Evolutionary conservation across 1,140 invertebrate genomes (phyloP).

Genomic region (Drosophila varians): DNA sequence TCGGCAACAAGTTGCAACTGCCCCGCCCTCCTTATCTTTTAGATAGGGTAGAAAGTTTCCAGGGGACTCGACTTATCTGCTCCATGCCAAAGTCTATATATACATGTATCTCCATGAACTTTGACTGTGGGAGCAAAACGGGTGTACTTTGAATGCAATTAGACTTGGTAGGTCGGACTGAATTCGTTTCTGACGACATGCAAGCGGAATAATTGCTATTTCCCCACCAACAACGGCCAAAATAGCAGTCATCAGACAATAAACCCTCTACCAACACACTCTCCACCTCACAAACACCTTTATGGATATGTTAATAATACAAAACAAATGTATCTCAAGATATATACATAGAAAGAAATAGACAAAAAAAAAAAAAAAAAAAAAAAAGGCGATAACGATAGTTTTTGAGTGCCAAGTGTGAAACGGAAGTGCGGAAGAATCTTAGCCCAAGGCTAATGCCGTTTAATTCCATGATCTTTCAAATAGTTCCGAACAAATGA

Average conservation of each 20-base stretch:
- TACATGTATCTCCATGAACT: constrained; percentile 24
- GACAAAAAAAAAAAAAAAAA: constrained; percentile 9
- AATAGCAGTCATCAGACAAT: constrained; percentile 12
- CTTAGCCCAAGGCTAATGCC: constrained; percentile 68
- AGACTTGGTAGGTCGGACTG: constrained; percentile 9
- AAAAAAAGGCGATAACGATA: constrained; percentile 41
- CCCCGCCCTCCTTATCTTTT: constrained; percentile 10
- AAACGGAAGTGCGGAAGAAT: constrained; percentile 79
- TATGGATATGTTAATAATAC: constrained; percentile 61
- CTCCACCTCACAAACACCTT: constrained; percentile 23
- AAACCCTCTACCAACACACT: constrained; percentile 1
- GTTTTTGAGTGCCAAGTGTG: constrained; percentile 58
- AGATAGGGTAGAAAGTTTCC: constrained; percentile 30
- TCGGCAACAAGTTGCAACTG: constrained; percentile 24
- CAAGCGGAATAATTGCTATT: constrained; percentile 38
- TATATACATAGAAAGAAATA: constrained; percentile 8
- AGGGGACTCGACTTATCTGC: constrained; percentile 1
- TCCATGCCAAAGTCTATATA: constrained; percentile 30
- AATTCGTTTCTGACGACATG: constrained; percentile 20
- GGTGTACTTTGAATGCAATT: constrained; percentile 52
- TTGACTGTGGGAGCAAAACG: constrained; percentile 24
- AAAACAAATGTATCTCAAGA: constrained; percentile 30
- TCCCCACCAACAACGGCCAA: not conserved
- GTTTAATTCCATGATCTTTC: constrained; percentile 81
- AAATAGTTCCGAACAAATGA: constrained; percentile 57